A percentile compares a stretch with the other conserved stretches of the same genome.
Evolutionary conservation across 2,888 invertebrate species (phyloP).

Genomic region (Stegana nigrithorax): DNA sequence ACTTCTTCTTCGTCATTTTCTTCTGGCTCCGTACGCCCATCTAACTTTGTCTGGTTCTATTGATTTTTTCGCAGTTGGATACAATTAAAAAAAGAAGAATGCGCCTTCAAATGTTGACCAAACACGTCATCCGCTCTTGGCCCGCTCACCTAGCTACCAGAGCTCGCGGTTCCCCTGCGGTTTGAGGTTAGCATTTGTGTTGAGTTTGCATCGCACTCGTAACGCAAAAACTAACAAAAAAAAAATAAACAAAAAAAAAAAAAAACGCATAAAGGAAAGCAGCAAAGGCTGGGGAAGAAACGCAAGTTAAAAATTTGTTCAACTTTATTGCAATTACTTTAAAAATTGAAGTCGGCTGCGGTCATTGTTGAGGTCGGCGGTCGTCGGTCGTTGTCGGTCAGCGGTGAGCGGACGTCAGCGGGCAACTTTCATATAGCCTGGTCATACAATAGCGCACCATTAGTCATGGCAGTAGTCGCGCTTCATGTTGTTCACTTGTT

Average conservation of each 20-base stretch:
- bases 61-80: slow-evolving; percentile 67
- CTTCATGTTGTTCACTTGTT: slow-evolving; percentile 27
- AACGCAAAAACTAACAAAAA: not conserved
- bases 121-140: slow-evolving; percentile 23
- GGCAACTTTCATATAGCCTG: too few relatives aligned
- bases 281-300: not conserved
- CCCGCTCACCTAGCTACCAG: not conserved
- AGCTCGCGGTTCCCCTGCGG: slow-evolving; percentile 27
- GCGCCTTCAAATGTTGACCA: slow-evolving; percentile 45
- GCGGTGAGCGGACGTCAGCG: too few relatives aligned
- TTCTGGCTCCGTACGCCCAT: not conserved
- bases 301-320: slow-evolving; percentile 44
- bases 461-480: slow-evolving; percentile 30
- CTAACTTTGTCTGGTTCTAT: slow-evolving; percentile 68
- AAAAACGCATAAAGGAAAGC: not conserved
- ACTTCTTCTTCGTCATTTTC: too few relatives aligned
- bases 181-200: slow-evolving; percentile 58
- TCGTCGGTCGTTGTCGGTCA: not conserved
- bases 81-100: slow-evolving; percentile 33
- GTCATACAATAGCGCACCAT: slow-evolving; percentile 37
- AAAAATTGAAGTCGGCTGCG: slow-evolving; percentile 59
- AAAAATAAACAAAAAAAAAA: not conserved
- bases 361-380: slow-evolving; percentile 31
- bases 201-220: slow-evolving; percentile 17
- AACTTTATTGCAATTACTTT: slow-evolving; percentile 61